Percentiles rank a stretch among this genome's conserved stretches.
Conservation (phyloP, 2,888 invertebrate species). For the Pandemis corylana region DNA sequence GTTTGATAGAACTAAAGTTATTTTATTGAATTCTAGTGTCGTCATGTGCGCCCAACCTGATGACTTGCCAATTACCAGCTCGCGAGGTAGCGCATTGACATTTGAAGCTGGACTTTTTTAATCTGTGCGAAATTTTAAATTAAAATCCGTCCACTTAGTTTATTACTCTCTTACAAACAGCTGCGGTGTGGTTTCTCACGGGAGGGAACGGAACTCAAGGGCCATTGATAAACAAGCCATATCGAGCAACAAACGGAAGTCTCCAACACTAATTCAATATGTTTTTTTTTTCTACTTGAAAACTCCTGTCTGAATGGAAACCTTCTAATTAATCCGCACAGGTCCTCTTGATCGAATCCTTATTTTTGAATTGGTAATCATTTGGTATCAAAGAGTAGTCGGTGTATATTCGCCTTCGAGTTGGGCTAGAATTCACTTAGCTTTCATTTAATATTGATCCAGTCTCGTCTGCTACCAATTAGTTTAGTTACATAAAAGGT, state of each 20-base stretch:
- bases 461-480: conserved; percentile 64
- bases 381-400: conserved; percentile 75
- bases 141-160: conserved; percentile 37
- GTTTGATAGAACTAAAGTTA: no score
- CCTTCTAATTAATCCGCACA: conserved; percentile 72
- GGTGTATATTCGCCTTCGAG: conserved; percentile 51
- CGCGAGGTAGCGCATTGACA: conserved; percentile 3
- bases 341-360: conserved; percentile 62
- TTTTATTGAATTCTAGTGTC: not conserved
- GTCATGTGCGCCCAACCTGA: not conserved
- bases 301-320: conserved; percentile 53
- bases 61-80: conserved; percentile 20
- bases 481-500: conserved; percentile 56
- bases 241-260: conserved; percentile 45
- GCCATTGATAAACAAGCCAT: conserved; percentile 47
- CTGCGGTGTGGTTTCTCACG: conserved; percentile 43
- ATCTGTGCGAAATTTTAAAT: conserved; percentile 23
- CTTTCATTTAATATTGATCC: conserved; percentile 60
- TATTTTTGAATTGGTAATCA: conserved; percentile 81
- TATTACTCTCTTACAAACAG: conserved; percentile 40
- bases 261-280: conserved; percentile 57
- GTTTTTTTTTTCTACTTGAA: conserved; percentile 47
- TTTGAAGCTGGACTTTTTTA: conserved; percentile 16
- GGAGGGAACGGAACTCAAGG: conserved; percentile 44
- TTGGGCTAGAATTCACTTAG: conserved; percentile 53